Evolutionary conservation across 23 tunicate species (phyloP).

Genomic region (Ascidia mentula): DNA sequence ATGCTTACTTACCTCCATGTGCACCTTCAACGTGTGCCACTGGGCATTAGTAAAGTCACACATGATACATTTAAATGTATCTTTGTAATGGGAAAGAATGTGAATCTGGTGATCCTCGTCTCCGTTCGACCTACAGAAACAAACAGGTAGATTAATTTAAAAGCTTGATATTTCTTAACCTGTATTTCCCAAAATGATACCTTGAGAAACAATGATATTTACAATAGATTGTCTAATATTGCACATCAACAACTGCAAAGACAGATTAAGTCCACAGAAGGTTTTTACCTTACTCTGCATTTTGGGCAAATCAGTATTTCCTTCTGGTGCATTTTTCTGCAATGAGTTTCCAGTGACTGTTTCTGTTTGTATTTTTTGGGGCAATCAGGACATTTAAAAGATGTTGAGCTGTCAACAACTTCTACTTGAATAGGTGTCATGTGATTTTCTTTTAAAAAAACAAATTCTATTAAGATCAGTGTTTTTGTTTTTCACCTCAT

Average conservation of each 20-base stretch:
- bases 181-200: too few relatives aligned
- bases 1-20: slow-evolving; percentile 14
- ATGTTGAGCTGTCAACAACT: neutral
- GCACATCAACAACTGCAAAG: neutral
- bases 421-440: neutral
- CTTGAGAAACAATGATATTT: too few relatives aligned
- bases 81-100: neutral
- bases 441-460: too few relatives aligned
- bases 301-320: neutral
- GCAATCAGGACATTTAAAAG: neutral
- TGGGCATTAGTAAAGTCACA: slow-evolving; percentile 19
- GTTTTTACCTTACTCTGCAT: neutral
- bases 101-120: slow-evolving; percentile 17
- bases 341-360: neutral
- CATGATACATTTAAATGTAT: slow-evolving; percentile 19
- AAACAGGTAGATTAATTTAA: neutral
- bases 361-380: neutral
- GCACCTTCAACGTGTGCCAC: slow-evolving; percentile 16
- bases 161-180: too few relatives aligned
- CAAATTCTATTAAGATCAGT: too few relatives aligned
- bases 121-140: neutral
- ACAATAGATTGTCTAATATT: neutral
- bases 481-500: too few relatives aligned
- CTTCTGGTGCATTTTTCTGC: slow-evolving; percentile 1
- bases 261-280: neutral